phyloP scores from a whole-genome alignment of 2,888 invertebrate genomes.

The Ormyrus labotus region DNA sequence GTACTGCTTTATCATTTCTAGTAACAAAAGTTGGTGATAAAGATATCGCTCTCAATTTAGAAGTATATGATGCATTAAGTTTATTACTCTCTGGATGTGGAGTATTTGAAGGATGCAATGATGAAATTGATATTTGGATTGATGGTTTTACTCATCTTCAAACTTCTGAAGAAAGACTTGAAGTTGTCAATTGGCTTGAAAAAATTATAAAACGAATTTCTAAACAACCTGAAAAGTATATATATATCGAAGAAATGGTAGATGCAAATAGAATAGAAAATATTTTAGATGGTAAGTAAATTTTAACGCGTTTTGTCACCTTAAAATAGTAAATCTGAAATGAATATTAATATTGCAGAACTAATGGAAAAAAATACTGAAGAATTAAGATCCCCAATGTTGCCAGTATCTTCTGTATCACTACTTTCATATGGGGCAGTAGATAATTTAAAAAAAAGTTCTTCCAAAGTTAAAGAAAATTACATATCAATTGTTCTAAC shows the following conservation, averaged over 20 bases:
- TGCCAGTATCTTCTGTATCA: conserved; percentile 65
- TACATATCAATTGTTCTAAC: conserved; percentile 71
- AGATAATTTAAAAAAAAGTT: conserved; percentile 73
- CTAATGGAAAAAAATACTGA: conserved; percentile 50
- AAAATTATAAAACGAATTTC: conserved; percentile 62
- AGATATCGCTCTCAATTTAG: conserved; percentile 48
- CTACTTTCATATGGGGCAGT: conserved; percentile 71
- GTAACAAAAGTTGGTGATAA: conserved; percentile 62
- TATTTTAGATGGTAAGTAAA: conserved; percentile 61
- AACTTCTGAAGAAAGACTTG: conserved; percentile 61
- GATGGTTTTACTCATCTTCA: conserved; percentile 74
- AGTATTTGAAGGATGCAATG: conserved; percentile 81
- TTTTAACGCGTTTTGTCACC: background rate
- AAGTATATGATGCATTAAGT: conserved; percentile 78
- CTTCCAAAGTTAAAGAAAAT: conserved; percentile 53
- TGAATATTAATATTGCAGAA: conserved; percentile 49
- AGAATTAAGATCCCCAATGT: conserved; percentile 53
- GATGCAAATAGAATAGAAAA: conserved; percentile 60
- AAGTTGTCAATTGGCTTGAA: conserved; percentile 67
- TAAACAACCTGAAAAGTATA: conserved; percentile 66
- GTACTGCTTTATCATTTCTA: conserved; percentile 64
- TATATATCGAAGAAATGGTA: conserved; percentile 59
- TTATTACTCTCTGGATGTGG: conserved; percentile 80
- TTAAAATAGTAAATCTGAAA: too few relatives aligned
- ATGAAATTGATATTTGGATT: conserved; percentile 84